Percentiles rank a stretch among this genome's conserved stretches.
Conservation (phyloP, 2,888 invertebrate genomes). For the Ophioninae sp. region DNA sequence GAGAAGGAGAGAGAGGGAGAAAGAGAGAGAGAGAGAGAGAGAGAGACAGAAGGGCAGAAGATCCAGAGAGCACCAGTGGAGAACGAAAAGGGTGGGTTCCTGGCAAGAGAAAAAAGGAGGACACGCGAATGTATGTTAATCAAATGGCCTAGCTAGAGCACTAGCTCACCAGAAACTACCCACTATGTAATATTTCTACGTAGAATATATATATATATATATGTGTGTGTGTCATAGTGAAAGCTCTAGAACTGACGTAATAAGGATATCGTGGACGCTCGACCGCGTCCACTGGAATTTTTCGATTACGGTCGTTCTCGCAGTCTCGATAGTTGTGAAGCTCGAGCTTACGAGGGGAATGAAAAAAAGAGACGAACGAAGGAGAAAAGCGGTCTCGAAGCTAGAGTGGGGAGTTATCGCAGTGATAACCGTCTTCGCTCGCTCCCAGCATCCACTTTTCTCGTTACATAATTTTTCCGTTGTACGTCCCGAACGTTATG, state of each 20-base stretch:
- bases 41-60: not conserved
- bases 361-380: conserved; percentile 15
- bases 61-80: not conserved
- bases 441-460: conserved; percentile 37
- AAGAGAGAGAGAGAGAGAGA: not conserved
- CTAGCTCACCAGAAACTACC: conserved; percentile 52
- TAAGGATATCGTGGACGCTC: conserved; percentile 45
- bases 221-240: not conserved
- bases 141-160: conserved; percentile 58
- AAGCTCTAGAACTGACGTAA: conserved; percentile 55
- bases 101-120: conserved; percentile 61
- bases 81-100: conserved; percentile 38
- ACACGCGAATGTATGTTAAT: conserved; percentile 67
- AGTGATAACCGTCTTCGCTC: conserved; percentile 42
- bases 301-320: conserved; percentile 49
- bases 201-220: not conserved
- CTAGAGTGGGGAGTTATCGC: conserved; percentile 49
- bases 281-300: conserved; percentile 48
- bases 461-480: conserved; percentile 59
- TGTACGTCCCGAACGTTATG: conserved; percentile 38
- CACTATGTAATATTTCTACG: conserved; percentile 38
- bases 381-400: not conserved
- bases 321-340: conserved; percentile 16
- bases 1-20: too few relatives aligned
- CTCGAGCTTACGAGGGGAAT: conserved; percentile 19